Evolutionary conservation across 2,888 invertebrate species (phyloP), one percentile per base, ranked within the genome.

Genomic region (Nemapogon koenigi): DNA sequence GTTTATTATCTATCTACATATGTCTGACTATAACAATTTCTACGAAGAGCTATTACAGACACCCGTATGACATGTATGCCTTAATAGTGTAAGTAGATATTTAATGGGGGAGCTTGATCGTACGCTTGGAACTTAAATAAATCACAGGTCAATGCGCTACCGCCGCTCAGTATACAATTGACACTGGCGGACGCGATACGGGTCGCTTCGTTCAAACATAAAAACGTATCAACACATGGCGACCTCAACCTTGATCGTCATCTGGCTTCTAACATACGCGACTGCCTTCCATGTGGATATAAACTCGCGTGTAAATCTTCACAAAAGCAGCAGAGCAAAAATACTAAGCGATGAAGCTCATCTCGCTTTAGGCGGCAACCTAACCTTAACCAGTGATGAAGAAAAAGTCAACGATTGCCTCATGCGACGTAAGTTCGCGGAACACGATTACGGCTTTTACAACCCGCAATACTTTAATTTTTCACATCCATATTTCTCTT

Each of bases 401-500:
- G 36, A 51, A 0, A 41, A 46, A 2, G 83, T 82, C 30, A 86
- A 86, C 55, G 59, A 71, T 30, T 72, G 84, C 10, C 61, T 87
- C 10, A 86, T 86, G 85, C 50, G 52, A 25, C 65, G 70, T 28
- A 87, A 87, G 50, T 57, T 62, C 13, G 46, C 57, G 2, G 87
- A 87, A 55, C 53, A 82, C 14, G 58, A 81, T 8, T 71, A 76
- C 48, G 84, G 82, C 38, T 70, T 78, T 47, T 53, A 62, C n/a
- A 65, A 82, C 41, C 83, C 83, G 1, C 65, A 71, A 40, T 62
- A 72, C 14, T 90, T 85, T 55, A 78, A 84, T 28, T 85, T 89
- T 2, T 81, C 87, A 0, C 72, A 73, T 16, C 88, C 88, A 53
- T 87, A 88, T 49, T 84, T 90, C 51, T 55, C 69, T 1, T 83